phyloP scores from a whole-genome alignment of 2,113 vertebrate species.

The Edolisoma coerulescens region DNA sequence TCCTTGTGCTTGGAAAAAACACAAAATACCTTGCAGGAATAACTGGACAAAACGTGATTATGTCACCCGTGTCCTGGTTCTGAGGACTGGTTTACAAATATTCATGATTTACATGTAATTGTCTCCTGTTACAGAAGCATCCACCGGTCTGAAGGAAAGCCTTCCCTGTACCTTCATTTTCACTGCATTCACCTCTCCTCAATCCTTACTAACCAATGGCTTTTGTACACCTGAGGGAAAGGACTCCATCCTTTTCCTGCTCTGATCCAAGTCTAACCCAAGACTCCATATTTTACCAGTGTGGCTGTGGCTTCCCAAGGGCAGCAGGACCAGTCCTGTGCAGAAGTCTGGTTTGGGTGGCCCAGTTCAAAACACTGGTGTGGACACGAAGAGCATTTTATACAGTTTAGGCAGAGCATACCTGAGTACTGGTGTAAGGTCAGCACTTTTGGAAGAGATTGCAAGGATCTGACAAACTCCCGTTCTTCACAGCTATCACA shows the following conservation, averaged over 20 bases:
- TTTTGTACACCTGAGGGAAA: neutral
- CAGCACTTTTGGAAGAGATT: neutral
- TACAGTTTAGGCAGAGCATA: neutral
- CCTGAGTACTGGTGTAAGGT: neutral
- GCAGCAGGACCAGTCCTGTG: neutral
- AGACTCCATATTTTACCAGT: rapidly evolving
- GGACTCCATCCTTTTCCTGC: neutral
- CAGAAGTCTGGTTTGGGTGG: neutral
- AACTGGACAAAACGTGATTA: neutral
- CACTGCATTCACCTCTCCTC: neutral
- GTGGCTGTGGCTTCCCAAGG: neutral
- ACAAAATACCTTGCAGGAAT: neutral
- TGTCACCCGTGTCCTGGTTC: neutral
- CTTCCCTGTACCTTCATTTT: neutral
- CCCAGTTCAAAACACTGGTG: neutral
- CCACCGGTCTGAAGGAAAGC: neutral
- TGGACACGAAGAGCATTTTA: neutral
- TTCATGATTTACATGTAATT: neutral
- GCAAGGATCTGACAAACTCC: neutral
- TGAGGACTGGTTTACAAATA: neutral
- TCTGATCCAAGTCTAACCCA: neutral
- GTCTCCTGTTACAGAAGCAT: neutral
- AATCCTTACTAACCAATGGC: neutral
- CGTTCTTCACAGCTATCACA: neutral
- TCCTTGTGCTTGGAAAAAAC: neutral